These are phyloP conservation scores for Teinopalpus imperialis DNA, from an alignment of 2,888 invertebrate species.

Conservation along the genomic window DNA sequence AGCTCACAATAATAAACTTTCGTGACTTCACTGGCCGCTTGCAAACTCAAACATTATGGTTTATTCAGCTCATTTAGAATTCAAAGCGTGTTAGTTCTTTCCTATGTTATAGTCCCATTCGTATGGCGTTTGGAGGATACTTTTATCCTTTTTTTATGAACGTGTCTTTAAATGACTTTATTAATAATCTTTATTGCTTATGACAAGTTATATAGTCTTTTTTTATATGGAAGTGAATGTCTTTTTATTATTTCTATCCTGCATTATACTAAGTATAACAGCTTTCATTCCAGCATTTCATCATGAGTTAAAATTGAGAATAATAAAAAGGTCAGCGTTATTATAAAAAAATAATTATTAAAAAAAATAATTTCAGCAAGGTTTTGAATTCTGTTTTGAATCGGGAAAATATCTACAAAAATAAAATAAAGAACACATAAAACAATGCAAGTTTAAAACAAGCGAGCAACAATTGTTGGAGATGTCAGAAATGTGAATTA, in stretches of 20 bases:
- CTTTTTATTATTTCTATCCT: background rate
- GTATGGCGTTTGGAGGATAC: slow-evolving; percentile 39
- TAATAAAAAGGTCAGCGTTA: too few relatives aligned
- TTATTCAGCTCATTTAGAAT: slow-evolving; percentile 58
- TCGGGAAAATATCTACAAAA: background rate
- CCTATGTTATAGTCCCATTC: slow-evolving; percentile 39
- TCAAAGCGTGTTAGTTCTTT: slow-evolving; percentile 48
- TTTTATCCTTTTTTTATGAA: slow-evolving; percentile 22
- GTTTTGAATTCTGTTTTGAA: too few relatives aligned
- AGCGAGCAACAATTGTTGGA: background rate
- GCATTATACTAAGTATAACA: too few relatives aligned
- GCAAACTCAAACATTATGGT: slow-evolving; percentile 49
- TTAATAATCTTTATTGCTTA: slow-evolving; percentile 4
- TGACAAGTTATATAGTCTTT: background rate
- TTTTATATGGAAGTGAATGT: background rate
- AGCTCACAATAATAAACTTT: slow-evolving; percentile 50
- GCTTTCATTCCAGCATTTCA: too few relatives aligned
- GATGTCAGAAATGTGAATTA: background rate
- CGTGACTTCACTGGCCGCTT: slow-evolving; percentile 38
- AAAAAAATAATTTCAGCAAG: too few relatives aligned
- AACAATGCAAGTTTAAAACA: background rate
- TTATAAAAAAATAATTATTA: too few relatives aligned
- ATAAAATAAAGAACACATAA: background rate
- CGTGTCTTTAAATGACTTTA: slow-evolving; percentile 21
- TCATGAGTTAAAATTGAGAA: too few relatives aligned